Evolutionary conservation across 2,797 vertebrate species (phyloP), one percentile per base, ranked within the genome.

Genomic region (Sylvia borin): DNA sequence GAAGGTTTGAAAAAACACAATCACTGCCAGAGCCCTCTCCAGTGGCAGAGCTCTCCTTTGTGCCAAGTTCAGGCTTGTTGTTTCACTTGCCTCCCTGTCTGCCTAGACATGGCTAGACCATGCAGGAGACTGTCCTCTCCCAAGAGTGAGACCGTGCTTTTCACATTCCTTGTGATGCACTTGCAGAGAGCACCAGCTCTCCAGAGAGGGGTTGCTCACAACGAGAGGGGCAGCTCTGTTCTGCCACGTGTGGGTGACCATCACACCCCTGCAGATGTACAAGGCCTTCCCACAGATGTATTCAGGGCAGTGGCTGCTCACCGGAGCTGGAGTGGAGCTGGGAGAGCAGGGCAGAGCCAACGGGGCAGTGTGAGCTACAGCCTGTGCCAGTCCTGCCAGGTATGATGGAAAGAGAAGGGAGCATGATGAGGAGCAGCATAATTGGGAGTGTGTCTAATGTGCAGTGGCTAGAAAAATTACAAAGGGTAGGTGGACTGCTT

Each of bases 361-460:
- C 0, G 0, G 31, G 19, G 61, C 61, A 77, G 21, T 0, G 2
- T 25, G 47, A 80, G 17, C 9, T 17, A 31, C 62, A 60, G 62
- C 32, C 36, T 11, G 12, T 25, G 16, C 19, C 1, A 1, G 3
- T 31, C 0, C 0, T 48, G 50, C 19, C 55, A 55, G 20, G 13
- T 53, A 16, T 7, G 55, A 38, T 25, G 25, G 47, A 70, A 71
- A 12, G 20, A 27, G 31, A 62, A 6, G 7, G 45, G 7, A 87
- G 8, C 18, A 42, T 60, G 19, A 4, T 6, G 6, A 62, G 21
- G 40, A 55, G 13, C 26, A 54, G 12, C 26, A 27, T 55, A 32
- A 16, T 55, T 82, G 50, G 16, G 48, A 74, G 3, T 1, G 0
- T 43, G n/a, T 61, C 21, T 74, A 57, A 32, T 11, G 4, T 47